Evolutionary conservation across 1,140 invertebrate genomes (phyloP), one percentile per base, ranked within the genome.

Genomic region (Mercenaria mercenaria): DNA sequence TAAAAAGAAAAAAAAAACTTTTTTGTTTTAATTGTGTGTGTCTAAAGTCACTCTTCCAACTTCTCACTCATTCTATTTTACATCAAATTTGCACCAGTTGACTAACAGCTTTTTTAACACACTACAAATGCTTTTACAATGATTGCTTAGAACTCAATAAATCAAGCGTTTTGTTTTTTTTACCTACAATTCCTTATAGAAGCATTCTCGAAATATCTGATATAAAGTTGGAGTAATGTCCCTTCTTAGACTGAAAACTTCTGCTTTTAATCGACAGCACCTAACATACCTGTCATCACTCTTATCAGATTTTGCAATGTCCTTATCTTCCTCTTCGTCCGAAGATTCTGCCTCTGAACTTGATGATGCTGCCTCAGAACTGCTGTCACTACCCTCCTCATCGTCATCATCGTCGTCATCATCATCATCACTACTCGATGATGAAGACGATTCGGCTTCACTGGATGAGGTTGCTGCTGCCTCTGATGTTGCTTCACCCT

Each of bases 271-370:
- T n/a, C n/a, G n/a, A n/a, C n/a, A n/a, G n/a, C n/a, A n/a, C n/a
- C n/a, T 47, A 6, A 79, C 52, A 18, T 23, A 88, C 86, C 76
- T 80, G 6, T 80, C 76, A 80, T 74, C 43, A 50, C 76, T 76
- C 41, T 88, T 69, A 29, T 83, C 86, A 8, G 77, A 76, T n/a
- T 82, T 77, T 39, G 91, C 89, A 41, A 83, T 88, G 37, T 92
- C 93, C 34, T 93, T 95, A 15, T 90, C 90, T 67, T 92, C 92
- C 3, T 94, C 92, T 15, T 91, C 91, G 43, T 92, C 91, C 59
- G 79, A 80, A 29, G 85, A 88, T 15, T 81, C 74, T n/a, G 61
- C 84, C n/a, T 76, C 79, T 32, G 90, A 84, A 37, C 90, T 86
- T 59, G 85, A 88, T 32, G 76, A 83, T 50, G 91, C 81, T 47